Evolutionary conservation across 2,888 invertebrate species (phyloP).

Genomic region (Resseliella maxima): DNA sequence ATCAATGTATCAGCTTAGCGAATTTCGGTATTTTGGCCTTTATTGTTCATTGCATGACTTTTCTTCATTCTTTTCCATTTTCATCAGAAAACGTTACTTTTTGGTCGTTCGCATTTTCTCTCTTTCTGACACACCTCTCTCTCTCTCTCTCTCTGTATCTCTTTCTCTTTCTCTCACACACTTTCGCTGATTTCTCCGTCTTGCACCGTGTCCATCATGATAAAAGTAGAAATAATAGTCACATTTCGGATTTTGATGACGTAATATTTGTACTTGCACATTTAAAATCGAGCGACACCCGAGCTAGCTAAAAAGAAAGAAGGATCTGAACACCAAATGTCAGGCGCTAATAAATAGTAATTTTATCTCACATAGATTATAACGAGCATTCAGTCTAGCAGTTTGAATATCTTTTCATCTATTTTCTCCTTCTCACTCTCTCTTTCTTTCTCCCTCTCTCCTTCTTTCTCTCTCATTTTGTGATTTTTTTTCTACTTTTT

Average conservation of each 20-base stretch:
- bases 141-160: too few relatives aligned
- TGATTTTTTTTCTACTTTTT: too few relatives aligned
- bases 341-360: conserved; percentile 40
- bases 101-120: too few relatives aligned
- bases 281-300: conserved; percentile 14
- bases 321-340: conserved; percentile 22
- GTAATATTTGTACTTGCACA: conserved; percentile 53
- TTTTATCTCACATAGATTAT: conserved; percentile 54
- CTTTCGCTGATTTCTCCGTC: too few relatives aligned
- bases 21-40: conserved; percentile 33
- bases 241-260: conserved; percentile 55
- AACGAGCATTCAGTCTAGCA: conserved; percentile 11
- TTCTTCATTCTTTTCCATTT: conserved; percentile 12
- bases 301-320: background rate
- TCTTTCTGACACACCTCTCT: too few relatives aligned
- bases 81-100: background rate
- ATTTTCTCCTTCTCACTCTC: too few relatives aligned
- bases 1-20: conserved; percentile 39
- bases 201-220: background rate
- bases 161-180: too few relatives aligned
- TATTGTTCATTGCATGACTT: conserved; percentile 39
- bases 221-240: conserved; percentile 49
- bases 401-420: too few relatives aligned
- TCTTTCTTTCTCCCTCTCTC: too few relatives aligned
- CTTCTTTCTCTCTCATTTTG: too few relatives aligned